Conservation (phyloP, 2,797 vertebrate species). For the Malacoctenus gilli region DNA sequence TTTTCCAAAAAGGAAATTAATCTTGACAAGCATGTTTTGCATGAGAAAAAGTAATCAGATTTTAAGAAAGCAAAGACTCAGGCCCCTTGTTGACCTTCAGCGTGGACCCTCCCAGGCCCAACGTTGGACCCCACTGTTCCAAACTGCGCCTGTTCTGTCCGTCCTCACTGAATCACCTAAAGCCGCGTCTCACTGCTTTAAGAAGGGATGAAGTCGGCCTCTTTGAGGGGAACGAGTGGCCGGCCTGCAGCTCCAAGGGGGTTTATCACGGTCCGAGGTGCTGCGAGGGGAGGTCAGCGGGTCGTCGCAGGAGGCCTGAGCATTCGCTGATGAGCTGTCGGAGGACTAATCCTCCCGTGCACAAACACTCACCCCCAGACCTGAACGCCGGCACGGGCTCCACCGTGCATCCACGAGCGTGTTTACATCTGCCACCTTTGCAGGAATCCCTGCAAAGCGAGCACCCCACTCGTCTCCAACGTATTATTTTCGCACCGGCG, state of each 20-base stretch:
- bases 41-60: no score
- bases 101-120: no score
- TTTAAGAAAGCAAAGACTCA: no score
- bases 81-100: no score
- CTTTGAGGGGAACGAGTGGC: no score
- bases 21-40: no score
- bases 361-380: conserved; percentile 26
- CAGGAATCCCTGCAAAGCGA: conserved; percentile 1
- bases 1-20: no score
- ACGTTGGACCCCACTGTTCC: no score
- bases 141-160: no score
- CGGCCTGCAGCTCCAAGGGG: conserved; percentile 12
- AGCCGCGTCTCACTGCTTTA: no score
- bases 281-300: conserved; percentile 49
- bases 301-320: conserved; percentile 49
- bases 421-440: conserved; percentile 31
- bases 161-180: no score
- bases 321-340: conserved; percentile 63
- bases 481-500: conserved; percentile 1
- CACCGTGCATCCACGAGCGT: conserved; percentile 1
- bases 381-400: conserved; percentile 16
- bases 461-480: conserved; percentile 1
- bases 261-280: conserved; percentile 35
- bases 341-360: conserved; percentile 62
- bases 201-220: no score